These are phyloP conservation scores for Siniperca undulata DNA, from an alignment of 2,797 vertebrate genomes.

Conservation along the genomic window DNA sequence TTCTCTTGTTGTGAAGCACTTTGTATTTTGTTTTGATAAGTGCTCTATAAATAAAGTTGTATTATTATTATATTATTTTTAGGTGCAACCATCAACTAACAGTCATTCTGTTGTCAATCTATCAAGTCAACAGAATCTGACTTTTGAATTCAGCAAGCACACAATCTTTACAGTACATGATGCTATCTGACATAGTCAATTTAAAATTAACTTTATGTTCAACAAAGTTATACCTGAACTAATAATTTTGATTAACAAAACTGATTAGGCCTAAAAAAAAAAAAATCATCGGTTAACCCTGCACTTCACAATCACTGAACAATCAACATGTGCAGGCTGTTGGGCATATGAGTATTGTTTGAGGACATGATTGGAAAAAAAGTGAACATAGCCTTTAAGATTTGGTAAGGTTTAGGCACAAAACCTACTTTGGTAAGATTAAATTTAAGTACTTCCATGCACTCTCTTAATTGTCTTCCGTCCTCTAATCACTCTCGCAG, in stretches of 20 bases:
- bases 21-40: too few species aligned
- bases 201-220: not conserved
- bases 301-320: not conserved
- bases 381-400: not conserved
- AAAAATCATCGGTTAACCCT: not conserved
- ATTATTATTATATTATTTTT: too few species aligned
- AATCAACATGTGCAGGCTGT: not conserved
- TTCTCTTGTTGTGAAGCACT: too few species aligned
- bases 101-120: not conserved
- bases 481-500: constrained; percentile 24
- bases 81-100: not conserved
- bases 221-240: not conserved
- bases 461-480: constrained; percentile 22
- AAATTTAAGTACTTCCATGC: not conserved
- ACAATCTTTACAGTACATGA: not conserved
- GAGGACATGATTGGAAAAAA: too few species aligned
- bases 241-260: not conserved
- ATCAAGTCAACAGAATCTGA: not conserved
- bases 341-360: not conserved
- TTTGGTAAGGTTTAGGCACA: not conserved
- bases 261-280: not conserved
- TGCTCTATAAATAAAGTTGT: too few species aligned
- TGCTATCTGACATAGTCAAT: not conserved
- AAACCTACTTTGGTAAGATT: not conserved
- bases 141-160: not conserved